These are phyloP conservation scores for Clarias laeviceps DNA, from an alignment of 2,797 vertebrate species.

Conservation along the genomic window DNA sequence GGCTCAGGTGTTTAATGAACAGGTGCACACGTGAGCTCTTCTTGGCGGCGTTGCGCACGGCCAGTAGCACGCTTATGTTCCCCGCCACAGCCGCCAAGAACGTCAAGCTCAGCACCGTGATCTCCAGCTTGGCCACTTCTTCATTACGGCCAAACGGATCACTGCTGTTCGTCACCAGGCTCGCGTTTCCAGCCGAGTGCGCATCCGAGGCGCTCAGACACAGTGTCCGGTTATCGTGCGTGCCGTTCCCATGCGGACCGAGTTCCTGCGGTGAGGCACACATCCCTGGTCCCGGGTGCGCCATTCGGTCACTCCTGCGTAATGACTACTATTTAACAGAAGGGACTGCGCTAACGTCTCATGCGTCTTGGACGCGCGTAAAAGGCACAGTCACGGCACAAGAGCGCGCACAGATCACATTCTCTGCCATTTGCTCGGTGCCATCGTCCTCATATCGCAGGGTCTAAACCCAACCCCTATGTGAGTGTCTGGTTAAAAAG, in stretches of 20 bases:
- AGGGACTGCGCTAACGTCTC: neutral
- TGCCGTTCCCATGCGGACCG: slow-evolving; percentile 23
- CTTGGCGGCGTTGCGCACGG: slow-evolving; percentile 70
- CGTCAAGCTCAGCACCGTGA: slow-evolving; percentile 81
- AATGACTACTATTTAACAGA: neutral
- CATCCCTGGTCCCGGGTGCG: slow-evolving; percentile 27
- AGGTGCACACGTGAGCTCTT: slow-evolving; percentile 88
- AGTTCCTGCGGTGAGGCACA: slow-evolving; percentile 41
- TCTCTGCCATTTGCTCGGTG: neutral
- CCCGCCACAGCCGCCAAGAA: slow-evolving; percentile 79
- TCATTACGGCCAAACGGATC: slow-evolving; percentile 79
- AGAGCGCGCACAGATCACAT: neutral
- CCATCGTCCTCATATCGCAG: neutral
- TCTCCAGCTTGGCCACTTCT: slow-evolving; percentile 85
- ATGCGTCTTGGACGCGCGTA: neutral
- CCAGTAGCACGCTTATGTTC: slow-evolving; percentile 82
- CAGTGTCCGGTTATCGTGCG: slow-evolving; percentile 52
- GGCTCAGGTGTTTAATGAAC: slow-evolving; percentile 88
- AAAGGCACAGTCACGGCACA: slow-evolving; percentile 11
- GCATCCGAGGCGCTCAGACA: slow-evolving; percentile 26
- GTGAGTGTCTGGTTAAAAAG: slow-evolving; percentile 21
- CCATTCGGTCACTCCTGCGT: slow-evolving; percentile 14
- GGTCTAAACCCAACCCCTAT: slow-evolving; percentile 19
- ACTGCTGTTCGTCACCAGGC: slow-evolving; percentile 47
- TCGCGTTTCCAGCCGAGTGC: slow-evolving; percentile 50